Evolutionary conservation across 2,113 vertebrate species (phyloP).

Genomic region (Mustela lutreola): DNA sequence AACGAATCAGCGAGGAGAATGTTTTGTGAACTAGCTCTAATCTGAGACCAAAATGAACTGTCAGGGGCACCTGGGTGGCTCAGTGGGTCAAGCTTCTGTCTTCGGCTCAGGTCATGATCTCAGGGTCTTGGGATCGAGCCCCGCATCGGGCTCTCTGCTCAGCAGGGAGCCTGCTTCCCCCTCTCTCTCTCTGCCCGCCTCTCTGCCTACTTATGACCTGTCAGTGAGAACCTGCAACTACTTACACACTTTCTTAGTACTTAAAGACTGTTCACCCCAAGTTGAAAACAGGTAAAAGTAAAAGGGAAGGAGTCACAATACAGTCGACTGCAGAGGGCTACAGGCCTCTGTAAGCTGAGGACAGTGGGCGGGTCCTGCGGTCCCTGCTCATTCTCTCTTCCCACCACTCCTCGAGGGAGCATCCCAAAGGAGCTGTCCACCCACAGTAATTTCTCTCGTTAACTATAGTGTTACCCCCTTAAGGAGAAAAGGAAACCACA

Average conservation of each 20-base stretch:
- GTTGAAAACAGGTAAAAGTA: not conserved
- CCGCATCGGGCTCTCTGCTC: no score
- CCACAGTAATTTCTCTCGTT: not conserved
- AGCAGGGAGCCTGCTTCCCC: no score
- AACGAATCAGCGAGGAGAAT: not conserved
- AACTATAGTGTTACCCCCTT: not conserved
- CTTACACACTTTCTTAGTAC: not conserved
- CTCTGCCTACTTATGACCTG: not conserved
- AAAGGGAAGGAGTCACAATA: not conserved
- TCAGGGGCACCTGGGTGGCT: no score
- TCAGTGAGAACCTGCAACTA: not conserved
- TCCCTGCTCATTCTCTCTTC: not conserved
- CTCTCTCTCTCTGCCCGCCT: no score
- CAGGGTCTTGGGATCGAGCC: no score
- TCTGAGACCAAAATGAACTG: not conserved
- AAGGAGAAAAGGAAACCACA: constrained; percentile 1
- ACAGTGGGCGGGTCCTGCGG: no score
- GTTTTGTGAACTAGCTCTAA: not conserved
- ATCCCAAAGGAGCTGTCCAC: not conserved
- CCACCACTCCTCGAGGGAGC: not conserved
- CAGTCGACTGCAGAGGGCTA: not conserved
- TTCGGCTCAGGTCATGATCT: no score
- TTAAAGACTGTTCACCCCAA: not conserved
- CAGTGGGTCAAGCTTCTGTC: no score
- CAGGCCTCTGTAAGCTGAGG: not conserved